phyloP scores from a whole-genome alignment of 2,113 vertebrate genomes.

The Nanorana parkeri region DNA sequence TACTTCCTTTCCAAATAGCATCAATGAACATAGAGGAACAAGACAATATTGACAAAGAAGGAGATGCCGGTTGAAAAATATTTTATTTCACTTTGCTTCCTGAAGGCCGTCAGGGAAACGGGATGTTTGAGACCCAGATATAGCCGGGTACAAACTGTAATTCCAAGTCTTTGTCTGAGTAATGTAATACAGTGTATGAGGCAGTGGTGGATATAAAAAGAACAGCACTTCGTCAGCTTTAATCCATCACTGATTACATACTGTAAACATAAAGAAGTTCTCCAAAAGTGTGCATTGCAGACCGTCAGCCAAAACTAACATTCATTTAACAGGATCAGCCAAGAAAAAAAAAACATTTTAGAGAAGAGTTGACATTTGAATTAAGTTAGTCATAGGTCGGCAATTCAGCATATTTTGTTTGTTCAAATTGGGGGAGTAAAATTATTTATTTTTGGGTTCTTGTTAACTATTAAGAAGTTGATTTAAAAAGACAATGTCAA shows the following conservation, averaged over 20 bases:
- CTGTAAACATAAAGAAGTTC: neutral
- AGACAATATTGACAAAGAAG: too few species aligned
- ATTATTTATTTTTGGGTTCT: neutral
- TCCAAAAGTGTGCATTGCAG: neutral
- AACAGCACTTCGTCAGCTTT: neutral
- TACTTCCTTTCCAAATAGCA: too few species aligned
- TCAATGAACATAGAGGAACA: too few species aligned
- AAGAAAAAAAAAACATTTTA: neutral
- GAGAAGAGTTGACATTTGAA: neutral
- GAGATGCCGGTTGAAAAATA: too few species aligned
- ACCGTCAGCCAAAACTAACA: slow-evolving; percentile 10
- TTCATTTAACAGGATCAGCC: neutral
- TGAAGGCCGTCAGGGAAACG: too few species aligned
- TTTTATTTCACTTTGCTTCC: too few species aligned
- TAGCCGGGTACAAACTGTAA: too few species aligned
- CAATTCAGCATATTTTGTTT: neutral
- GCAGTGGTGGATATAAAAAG: neutral
- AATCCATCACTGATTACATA: neutral
- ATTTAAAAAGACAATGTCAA: neutral
- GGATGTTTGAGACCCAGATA: too few species aligned
- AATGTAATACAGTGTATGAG: neutral
- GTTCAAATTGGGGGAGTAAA: neutral
- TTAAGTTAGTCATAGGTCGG: neutral
- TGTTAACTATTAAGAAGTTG: neutral
- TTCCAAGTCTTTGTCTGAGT: neutral